A percentile compares a stretch with the other conserved stretches of the same genome.
Conservation (phyloP, 2,888 invertebrate genomes). For the Encarsia formosa region DNA sequence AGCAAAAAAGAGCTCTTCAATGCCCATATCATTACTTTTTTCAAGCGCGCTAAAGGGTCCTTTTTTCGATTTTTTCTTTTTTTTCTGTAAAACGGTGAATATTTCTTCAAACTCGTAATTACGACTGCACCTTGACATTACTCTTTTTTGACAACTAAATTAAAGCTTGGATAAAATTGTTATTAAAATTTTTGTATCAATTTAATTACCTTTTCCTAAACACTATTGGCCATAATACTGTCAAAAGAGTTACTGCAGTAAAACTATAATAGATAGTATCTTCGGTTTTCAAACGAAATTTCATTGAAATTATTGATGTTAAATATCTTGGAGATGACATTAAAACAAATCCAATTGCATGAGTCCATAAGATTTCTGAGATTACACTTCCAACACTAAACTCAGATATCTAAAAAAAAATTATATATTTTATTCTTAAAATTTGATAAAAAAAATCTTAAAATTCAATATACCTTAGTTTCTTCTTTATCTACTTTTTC, state of each 20-base stretch:
- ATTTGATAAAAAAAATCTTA: background rate
- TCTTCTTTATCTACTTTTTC: slow-evolving; percentile 38
- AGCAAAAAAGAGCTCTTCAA: too few species aligned
- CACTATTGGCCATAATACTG: slow-evolving; percentile 36
- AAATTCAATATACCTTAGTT: slow-evolving; percentile 7
- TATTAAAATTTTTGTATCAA: too few species aligned
- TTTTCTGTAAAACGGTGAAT: too few species aligned
- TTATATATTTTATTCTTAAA: background rate
- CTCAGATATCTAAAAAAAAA: slow-evolving; percentile 25
- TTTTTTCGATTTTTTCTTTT: too few species aligned
- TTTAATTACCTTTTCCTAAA: slow-evolving; percentile 31
- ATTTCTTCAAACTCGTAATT: too few species aligned
- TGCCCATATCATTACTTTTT: too few species aligned
- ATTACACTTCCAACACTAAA: slow-evolving; percentile 43
- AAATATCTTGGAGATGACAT: slow-evolving; percentile 50
- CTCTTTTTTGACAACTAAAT: too few species aligned
- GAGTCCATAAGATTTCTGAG: slow-evolving; percentile 48
- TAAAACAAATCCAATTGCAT: slow-evolving; percentile 50
- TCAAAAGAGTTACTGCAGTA: slow-evolving; percentile 33
- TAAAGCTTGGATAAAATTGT: too few species aligned
- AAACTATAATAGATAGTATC: slow-evolving; percentile 54
- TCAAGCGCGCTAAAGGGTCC: too few species aligned
- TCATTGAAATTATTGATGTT: slow-evolving; percentile 48
- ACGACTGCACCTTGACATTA: too few species aligned
- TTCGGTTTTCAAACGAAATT: slow-evolving; percentile 57